phyloP scores from a whole-genome alignment of 1,140 invertebrate genomes.

The Saccostrea echinata region DNA sequence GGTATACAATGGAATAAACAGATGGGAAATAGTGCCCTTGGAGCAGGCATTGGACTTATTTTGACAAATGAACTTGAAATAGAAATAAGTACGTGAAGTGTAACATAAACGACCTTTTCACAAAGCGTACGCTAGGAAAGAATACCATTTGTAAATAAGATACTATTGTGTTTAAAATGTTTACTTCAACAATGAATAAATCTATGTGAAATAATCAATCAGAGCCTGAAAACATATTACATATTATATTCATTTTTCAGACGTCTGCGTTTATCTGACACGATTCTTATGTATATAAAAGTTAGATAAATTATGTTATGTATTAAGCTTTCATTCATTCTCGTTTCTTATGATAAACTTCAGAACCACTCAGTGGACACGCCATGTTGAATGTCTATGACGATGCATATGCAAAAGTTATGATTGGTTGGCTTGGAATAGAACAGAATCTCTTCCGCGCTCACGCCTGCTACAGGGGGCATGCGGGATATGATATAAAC shows the following conservation, averaged over 20 bases:
- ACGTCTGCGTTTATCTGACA: not conserved
- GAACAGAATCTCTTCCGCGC: not conserved
- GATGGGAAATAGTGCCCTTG: constrained; percentile 41
- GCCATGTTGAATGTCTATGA: constrained; percentile 28
- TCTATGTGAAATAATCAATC: too few relatives aligned
- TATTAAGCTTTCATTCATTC: too few relatives aligned
- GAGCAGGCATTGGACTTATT: constrained; percentile 40
- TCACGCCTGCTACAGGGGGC: not conserved
- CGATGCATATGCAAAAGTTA: constrained; percentile 28
- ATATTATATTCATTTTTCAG: too few relatives aligned
- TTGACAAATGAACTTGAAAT: constrained; percentile 47
- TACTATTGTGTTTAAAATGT: too few relatives aligned
- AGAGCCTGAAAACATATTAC: too few relatives aligned
- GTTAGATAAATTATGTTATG: too few relatives aligned
- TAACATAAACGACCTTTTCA: too few relatives aligned
- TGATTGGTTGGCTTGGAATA: constrained; percentile 27
- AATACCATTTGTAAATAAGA: too few relatives aligned
- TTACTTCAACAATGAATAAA: too few relatives aligned
- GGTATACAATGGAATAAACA: constrained; percentile 44
- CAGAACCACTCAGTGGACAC: constrained; percentile 27
- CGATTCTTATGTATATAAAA: too few relatives aligned
- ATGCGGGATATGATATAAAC: constrained; percentile 35
- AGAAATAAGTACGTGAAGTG: constrained; percentile 46
- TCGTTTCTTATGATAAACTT: not conserved
- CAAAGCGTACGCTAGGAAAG: too few relatives aligned